A percentile compares a stretch with the other conserved stretches of the same genome.
Evolutionary conservation across 2,797 vertebrate species (phyloP).

Genomic region (Gymnocypris eckloni): DNA sequence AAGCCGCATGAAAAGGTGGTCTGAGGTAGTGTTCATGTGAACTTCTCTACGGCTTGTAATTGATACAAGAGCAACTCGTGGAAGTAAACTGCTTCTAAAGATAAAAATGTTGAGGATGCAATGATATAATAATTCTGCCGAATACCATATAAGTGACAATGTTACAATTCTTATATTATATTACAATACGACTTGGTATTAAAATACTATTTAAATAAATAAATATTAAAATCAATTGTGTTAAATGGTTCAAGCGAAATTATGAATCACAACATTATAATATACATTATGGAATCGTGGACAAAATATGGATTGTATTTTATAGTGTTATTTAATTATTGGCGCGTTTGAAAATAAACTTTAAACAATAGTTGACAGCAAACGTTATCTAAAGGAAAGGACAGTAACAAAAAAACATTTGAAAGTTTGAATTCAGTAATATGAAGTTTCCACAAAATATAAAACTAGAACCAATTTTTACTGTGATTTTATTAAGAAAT

Average conservation of each 20-base stretch:
- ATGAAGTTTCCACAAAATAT: not conserved
- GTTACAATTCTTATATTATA: not conserved
- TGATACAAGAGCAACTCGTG: not conserved
- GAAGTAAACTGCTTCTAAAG: not conserved
- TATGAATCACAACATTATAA: not conserved
- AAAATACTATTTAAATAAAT: not conserved
- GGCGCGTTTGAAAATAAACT: not conserved
- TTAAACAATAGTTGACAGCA: not conserved
- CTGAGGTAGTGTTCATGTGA: not conserved
- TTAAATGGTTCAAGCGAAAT: not conserved
- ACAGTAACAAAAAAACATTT: no score
- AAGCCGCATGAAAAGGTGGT: not conserved
- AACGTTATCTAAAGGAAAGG: not conserved
- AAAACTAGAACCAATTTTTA: not conserved
- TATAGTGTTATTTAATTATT: not conserved
- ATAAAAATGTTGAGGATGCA: not conserved
- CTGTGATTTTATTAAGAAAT: not conserved
- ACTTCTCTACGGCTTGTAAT: not conserved
- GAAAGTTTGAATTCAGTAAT: no score
- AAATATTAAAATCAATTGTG: not conserved
- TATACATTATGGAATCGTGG: not conserved
- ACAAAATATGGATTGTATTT: not conserved
- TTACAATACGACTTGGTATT: not conserved
- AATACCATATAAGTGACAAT: no score
- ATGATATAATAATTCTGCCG: not conserved